Evolutionary conservation across 1,140 invertebrate genomes (phyloP).

Genomic region (Zophobas morio): DNA sequence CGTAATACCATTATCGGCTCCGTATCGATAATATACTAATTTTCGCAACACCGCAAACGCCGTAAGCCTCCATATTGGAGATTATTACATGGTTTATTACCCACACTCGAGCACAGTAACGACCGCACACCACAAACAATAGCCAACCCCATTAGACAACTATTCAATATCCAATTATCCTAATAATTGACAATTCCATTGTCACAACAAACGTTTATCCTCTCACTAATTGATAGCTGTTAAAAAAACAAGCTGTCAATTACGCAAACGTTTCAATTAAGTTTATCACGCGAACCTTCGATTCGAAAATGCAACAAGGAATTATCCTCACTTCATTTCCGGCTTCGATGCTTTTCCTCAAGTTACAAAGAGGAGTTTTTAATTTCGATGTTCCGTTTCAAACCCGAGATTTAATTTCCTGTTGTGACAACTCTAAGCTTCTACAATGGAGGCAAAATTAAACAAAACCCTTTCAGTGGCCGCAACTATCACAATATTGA

Average conservation of each 20-base stretch:
- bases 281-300: background rate
- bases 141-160: constrained; percentile 23
- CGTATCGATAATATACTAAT: background rate
- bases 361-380: constrained; percentile 11
- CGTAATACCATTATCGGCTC: background rate
- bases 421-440: constrained; percentile 23
- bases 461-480: constrained; percentile 32
- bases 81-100: constrained; percentile 14
- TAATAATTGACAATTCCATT: constrained; percentile 7
- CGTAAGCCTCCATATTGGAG: constrained; percentile 9
- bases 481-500: constrained; percentile 41
- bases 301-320: background rate
- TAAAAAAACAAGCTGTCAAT: background rate
- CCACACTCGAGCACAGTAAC: constrained; percentile 17
- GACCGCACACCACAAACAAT: constrained; percentile 7
- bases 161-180: constrained; percentile 25
- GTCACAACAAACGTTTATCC: constrained; percentile 1
- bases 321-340: constrained; percentile 15
- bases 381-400: constrained; percentile 15
- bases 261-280: background rate
- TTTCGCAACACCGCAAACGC: background rate
- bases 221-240: background rate
- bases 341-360: background rate
- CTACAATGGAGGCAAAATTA: constrained; percentile 25
- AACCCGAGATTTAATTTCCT: constrained; percentile 30